Percentiles rank a stretch among this genome's conserved stretches.
phyloP scores from a whole-genome alignment of 2,888 invertebrate species.

The Tiliacea citrago region DNA sequence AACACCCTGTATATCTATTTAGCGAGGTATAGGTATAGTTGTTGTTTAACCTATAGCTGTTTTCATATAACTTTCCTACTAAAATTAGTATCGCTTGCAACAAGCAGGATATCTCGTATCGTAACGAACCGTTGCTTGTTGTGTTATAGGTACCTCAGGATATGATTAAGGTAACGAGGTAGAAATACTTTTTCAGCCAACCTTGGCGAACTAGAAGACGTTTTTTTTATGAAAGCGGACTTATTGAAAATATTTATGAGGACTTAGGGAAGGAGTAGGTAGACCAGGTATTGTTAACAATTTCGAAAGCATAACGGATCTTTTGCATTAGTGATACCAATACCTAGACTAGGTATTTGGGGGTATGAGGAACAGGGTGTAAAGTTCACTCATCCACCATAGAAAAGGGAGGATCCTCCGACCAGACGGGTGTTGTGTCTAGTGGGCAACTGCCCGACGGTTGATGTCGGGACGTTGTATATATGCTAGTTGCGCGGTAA shows the following conservation, averaged over 20 bases:
- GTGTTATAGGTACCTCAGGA: conserved; percentile 43
- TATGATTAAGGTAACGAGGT: conserved; percentile 41
- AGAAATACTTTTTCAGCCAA: conserved; percentile 37
- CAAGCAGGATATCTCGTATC: conserved; percentile 60
- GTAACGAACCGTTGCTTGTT: conserved; percentile 48
- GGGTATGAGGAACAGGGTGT: no score
- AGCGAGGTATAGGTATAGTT: no score
- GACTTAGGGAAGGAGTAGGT: not conserved
- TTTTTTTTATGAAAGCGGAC: conserved; percentile 29
- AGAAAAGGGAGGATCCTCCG: no score
- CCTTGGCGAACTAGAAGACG: conserved; percentile 47
- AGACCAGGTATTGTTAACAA: not conserved
- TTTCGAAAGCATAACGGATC: not conserved
- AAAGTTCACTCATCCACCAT: no score
- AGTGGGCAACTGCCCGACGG: no score
- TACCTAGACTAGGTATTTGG: not conserved
- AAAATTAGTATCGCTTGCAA: conserved; percentile 47
- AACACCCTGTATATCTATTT: no score
- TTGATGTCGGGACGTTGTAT: no score
- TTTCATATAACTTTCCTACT: conserved; percentile 14
- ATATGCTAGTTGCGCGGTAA: no score
- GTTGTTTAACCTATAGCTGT: not conserved
- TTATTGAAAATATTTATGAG: conserved; percentile 2
- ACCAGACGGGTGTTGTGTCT: no score
- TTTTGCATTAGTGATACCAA: not conserved